Evolutionary conservation across 2,797 vertebrate species (phyloP), one percentile per base, ranked within the genome.

Genomic region (Tinamus major): DNA sequence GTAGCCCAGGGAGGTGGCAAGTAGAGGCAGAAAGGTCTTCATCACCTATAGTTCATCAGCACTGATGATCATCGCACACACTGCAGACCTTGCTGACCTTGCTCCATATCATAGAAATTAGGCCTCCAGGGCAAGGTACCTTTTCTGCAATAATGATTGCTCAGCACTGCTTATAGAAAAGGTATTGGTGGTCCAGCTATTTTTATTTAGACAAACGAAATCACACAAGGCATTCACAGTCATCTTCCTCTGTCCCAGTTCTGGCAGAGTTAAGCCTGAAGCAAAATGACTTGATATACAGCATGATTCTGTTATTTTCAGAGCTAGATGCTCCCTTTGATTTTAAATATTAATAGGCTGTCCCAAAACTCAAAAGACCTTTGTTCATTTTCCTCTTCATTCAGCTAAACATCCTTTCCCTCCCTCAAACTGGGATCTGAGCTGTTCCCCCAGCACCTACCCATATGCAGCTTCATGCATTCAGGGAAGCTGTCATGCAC

Each of bases 131-230:
- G 6, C 18, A 4, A 64, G 79, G 33, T 17, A 8, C 23, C 9
- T n/a, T 6, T 3, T 3, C 20, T 17, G 44, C 56, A 61, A 9
- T 16, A 77, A 44, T 37, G 42, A 39, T 2, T 1, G 33, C 53
- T 13, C 16, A 39, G 20, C 26, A 44, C 7, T 58, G 29, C 33
- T 85, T 79, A 23, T 4, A 51, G 29, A 26, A 77, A 87, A 87
- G 35, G 49, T 29, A 56, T 21, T 61, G 21, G 10, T 67, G 14
- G 35, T 7, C 24, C n/a, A 58, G 7, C 5, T 74, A 10, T 33
- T 94, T 92, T 80, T 49, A 56, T 78, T 88, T 68, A 19, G 46
- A 49, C 67, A 87, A 89, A 72, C 37, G 49, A 65, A 87, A 94
- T 35, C 31, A 15, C 55, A 83, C 7, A 44, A 64, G n/a, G 21